Evolutionary conservation across 92 coral and sea anemone genomes (phyloP).

Genomic region (Palythoa caribaeorum): DNA sequence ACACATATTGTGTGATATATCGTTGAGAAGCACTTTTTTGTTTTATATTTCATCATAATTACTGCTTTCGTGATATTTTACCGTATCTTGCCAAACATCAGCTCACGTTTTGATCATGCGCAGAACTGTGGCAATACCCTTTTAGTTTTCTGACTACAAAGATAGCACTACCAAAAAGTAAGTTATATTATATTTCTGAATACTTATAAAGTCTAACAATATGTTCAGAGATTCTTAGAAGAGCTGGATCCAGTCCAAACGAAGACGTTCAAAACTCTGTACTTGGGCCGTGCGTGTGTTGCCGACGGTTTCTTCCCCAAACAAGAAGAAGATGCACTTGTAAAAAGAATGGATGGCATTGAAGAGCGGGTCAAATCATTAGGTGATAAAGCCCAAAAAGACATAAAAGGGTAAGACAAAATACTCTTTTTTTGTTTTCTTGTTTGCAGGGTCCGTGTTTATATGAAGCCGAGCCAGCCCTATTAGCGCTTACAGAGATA

Average conservation of each 20-base stretch:
- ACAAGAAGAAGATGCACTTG: slow-evolving; percentile 71
- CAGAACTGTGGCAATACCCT: too few relatives aligned
- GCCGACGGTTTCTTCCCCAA: slow-evolving; percentile 77
- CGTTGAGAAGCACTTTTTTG: too few relatives aligned
- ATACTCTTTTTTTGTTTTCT: not conserved
- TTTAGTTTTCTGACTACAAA: too few relatives aligned
- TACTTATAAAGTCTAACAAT: not conserved
- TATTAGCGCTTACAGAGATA: not conserved
- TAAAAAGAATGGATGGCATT: slow-evolving; percentile 71
- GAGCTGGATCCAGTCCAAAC: slow-evolving; percentile 56
- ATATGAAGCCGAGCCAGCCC: too few relatives aligned
- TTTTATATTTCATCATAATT: too few relatives aligned
- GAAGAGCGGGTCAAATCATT: slow-evolving; percentile 75
- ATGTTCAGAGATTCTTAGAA: slow-evolving; percentile 67
- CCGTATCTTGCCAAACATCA: too few relatives aligned
- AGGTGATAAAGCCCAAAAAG: slow-evolving; percentile 52
- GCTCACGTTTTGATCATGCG: too few relatives aligned
- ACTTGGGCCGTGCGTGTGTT: slow-evolving; percentile 63
- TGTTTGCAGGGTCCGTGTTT: too few relatives aligned
- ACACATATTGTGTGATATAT: too few relatives aligned
- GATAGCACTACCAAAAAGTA: too few relatives aligned
- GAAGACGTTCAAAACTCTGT: slow-evolving; percentile 58
- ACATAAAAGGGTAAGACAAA: slow-evolving; percentile 61
- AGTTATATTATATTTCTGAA: not conserved
- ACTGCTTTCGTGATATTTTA: too few relatives aligned